These are phyloP conservation scores for Muscicapa comitata DNA, from an alignment of 2,797 vertebrate species.

Conservation along the genomic window DNA sequence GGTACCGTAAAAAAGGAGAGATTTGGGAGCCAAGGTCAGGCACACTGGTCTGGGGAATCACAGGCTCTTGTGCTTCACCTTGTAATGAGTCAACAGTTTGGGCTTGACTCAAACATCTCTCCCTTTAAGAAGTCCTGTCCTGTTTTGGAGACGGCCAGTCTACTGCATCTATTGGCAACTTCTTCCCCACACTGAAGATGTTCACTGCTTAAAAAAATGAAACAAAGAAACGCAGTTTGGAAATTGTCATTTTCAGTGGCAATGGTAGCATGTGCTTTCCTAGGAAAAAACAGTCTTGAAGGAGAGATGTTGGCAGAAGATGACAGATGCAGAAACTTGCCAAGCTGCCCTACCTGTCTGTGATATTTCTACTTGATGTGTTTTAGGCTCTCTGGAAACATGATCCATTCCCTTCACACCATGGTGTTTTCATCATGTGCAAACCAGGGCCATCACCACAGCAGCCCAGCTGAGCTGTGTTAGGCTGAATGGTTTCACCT, in stretches of 20 bases:
- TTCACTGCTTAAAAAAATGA: background rate
- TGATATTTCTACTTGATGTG: background rate
- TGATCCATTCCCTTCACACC: background rate
- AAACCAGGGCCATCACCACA: background rate
- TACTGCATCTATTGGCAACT: background rate
- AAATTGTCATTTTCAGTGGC: background rate
- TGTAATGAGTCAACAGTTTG: background rate
- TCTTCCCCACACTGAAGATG: background rate
- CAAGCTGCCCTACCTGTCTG: background rate
- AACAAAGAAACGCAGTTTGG: rapidly evolving
- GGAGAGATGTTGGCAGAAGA: background rate
- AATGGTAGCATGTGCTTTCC: background rate
- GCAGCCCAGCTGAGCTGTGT: rapidly evolving
- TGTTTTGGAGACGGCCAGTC: background rate
- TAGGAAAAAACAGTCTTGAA: background rate
- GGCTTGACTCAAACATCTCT: background rate
- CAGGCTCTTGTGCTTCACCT: background rate
- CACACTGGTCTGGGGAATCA: background rate
- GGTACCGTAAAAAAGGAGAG: background rate
- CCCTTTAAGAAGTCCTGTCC: background rate
- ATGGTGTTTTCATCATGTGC: background rate
- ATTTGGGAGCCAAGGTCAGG: background rate
- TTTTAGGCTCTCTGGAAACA: background rate
- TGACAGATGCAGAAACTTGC: background rate
- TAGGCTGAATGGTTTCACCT: background rate